Percentiles rank a stretch among this genome's conserved stretches.
These are phyloP conservation scores for Cheilosia pagana DNA, from an alignment of 2,888 invertebrate genomes.

Conservation along the genomic window DNA sequence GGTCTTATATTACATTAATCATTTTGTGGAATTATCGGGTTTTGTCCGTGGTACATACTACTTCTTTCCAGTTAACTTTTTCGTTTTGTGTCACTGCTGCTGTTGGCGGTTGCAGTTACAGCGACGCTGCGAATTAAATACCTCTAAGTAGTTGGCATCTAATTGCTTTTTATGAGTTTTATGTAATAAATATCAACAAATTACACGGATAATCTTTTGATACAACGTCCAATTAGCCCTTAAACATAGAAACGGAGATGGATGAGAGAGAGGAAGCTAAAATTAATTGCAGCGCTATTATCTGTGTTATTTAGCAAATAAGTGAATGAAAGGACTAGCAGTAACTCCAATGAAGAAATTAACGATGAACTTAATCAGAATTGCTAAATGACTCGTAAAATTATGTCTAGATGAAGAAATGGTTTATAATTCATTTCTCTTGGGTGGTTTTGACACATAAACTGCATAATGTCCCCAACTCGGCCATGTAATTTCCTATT, in stretches of 20 bases:
- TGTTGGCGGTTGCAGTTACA: background rate
- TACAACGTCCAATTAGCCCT: slow-evolving; percentile 64
- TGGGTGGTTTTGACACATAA: no score
- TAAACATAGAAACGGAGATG: background rate
- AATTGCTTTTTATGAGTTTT: slow-evolving; percentile 54
- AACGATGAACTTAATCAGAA: no score
- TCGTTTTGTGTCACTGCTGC: background rate
- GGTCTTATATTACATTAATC: slow-evolving; percentile 66
- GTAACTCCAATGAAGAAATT: no score
- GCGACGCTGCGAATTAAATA: slow-evolving; percentile 17
- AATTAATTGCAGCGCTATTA: slow-evolving; percentile 37
- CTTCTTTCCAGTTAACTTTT: background rate
- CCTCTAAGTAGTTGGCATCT: slow-evolving; percentile 35
- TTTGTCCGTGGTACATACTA: slow-evolving; percentile 52
- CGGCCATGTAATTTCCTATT: no score
- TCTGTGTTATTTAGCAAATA: background rate
- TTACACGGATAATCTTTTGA: slow-evolving; percentile 63
- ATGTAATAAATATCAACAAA: slow-evolving; percentile 63
- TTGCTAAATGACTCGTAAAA: no score
- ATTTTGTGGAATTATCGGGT: slow-evolving; percentile 68
- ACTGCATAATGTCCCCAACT: no score
- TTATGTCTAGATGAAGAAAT: no score
- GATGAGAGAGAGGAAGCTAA: background rate
- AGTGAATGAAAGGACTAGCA: no score
- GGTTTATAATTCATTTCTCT: no score